Evolutionary conservation across 2,797 vertebrate genomes (phyloP).

Genomic region (Chloroceryle amazona): DNA sequence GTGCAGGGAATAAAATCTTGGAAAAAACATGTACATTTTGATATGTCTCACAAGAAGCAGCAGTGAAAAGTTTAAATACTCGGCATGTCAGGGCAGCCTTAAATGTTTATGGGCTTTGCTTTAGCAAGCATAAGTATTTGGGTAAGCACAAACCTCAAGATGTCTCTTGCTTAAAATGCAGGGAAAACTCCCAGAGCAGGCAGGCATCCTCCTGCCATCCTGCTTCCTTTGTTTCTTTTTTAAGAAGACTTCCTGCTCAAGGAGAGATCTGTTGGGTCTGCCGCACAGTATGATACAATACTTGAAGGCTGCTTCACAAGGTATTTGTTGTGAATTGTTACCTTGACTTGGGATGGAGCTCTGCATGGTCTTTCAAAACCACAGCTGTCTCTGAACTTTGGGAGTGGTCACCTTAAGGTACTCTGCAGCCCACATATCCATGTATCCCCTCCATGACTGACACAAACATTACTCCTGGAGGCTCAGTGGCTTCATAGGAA

Average conservation of each 20-base stretch:
- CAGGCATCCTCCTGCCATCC: constrained; percentile 37
- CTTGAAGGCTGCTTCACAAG: background rate
- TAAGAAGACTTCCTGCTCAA: constrained; percentile 13
- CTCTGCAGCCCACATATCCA: rapidly evolving
- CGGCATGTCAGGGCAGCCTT: constrained; percentile 61
- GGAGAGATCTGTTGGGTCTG: constrained; percentile 35
- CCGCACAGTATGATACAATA: background rate
- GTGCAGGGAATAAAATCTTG: constrained; percentile 38
- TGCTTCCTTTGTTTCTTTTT: constrained; percentile 5
- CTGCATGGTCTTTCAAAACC: background rate
- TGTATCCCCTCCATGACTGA: background rate
- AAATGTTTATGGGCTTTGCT: constrained; percentile 75
- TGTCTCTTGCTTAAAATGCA: constrained; percentile 66
- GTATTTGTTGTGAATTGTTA: background rate
- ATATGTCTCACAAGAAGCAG: constrained; percentile 46
- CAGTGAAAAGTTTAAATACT: constrained; percentile 36
- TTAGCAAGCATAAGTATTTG: constrained; percentile 72
- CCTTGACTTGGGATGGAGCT: background rate
- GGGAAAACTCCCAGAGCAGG: constrained; percentile 44
- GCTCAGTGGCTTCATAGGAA: background rate
- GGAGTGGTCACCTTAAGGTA: too few relatives aligned
- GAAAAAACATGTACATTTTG: constrained; percentile 44
- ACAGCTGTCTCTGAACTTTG: background rate
- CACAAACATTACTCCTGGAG: background rate
- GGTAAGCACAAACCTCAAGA: constrained; percentile 63